Evolutionary conservation across 2,113 vertebrate genomes (phyloP).

Genomic region (Tachycineta bicolor): DNA sequence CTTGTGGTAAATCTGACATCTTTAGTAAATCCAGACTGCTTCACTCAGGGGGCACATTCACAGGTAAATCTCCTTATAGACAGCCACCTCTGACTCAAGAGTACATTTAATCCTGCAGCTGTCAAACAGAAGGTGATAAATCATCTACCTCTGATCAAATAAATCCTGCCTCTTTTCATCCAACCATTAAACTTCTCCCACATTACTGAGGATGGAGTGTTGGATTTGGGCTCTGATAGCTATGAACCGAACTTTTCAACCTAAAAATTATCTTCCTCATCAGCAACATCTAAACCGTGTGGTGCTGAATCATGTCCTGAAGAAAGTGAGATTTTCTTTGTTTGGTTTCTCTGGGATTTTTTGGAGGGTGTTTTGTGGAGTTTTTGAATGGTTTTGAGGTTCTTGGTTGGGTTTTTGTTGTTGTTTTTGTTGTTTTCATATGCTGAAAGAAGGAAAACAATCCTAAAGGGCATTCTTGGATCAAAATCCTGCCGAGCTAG

Average conservation of each 20-base stretch:
- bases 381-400: background rate
- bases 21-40: conserved; percentile 68
- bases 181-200: background rate
- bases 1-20: conserved; percentile 49
- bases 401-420: background rate
- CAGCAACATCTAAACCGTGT: background rate
- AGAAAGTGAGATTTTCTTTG: background rate
- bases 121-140: conserved; percentile 22
- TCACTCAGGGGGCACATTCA: conserved; percentile 15
- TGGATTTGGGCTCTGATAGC: background rate
- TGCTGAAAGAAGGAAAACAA: background rate
- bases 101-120: conserved; percentile 5
- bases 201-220: background rate
- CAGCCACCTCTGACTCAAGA: conserved; percentile 31
- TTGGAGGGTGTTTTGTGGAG: background rate
- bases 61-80: conserved; percentile 53
- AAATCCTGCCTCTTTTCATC: background rate
- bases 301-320: background rate
- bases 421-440: background rate
- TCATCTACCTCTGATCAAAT: background rate
- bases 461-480: background rate
- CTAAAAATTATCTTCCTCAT: background rate
- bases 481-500: background rate
- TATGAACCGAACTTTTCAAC: background rate
- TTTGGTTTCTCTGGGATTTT: background rate